Evolutionary conservation across 2,797 vertebrate genomes (phyloP).

Genomic region (Coendou prehensilis): DNA sequence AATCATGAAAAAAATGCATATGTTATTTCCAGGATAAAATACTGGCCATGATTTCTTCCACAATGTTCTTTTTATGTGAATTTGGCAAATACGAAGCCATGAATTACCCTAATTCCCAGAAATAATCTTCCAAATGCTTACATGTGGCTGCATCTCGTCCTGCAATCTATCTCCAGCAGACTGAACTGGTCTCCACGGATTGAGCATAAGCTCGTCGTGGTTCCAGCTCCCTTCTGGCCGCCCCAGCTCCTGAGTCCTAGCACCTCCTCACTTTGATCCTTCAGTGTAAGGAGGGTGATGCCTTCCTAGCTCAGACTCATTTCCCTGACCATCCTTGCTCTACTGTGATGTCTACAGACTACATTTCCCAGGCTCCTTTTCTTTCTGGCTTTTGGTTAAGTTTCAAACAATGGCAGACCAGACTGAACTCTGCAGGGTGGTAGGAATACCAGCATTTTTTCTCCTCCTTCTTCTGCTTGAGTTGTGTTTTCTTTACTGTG

Average conservation of each 20-base stretch:
- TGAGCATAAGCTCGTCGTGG: neutral
- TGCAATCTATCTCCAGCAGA: neutral
- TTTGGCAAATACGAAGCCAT: constrained; percentile 63
- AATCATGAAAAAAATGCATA: constrained; percentile 71
- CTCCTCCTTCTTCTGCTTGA: neutral
- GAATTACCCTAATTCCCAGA: constrained; percentile 67
- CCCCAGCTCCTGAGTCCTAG: neutral
- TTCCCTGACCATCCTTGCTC: neutral
- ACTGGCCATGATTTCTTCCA: constrained; percentile 76
- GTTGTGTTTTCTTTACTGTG: neutral
- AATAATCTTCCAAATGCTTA: constrained; percentile 59
- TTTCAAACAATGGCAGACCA: neutral
- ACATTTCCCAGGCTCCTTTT: neutral
- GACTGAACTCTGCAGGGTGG: neutral
- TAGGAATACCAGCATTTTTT: neutral
- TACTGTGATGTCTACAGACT: neutral
- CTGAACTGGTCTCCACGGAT: neutral
- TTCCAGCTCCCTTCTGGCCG: neutral
- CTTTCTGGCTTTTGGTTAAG: neutral
- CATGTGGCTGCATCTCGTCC: neutral
- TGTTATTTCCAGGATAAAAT: constrained; percentile 79
- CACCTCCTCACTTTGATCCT: neutral
- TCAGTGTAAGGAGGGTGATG: neutral
- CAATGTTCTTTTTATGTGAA: constrained; percentile 73
- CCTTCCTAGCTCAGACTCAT: neutral